Evolutionary conservation across 2,797 vertebrate species (phyloP).

Genomic region (Morelia viridis): DNA sequence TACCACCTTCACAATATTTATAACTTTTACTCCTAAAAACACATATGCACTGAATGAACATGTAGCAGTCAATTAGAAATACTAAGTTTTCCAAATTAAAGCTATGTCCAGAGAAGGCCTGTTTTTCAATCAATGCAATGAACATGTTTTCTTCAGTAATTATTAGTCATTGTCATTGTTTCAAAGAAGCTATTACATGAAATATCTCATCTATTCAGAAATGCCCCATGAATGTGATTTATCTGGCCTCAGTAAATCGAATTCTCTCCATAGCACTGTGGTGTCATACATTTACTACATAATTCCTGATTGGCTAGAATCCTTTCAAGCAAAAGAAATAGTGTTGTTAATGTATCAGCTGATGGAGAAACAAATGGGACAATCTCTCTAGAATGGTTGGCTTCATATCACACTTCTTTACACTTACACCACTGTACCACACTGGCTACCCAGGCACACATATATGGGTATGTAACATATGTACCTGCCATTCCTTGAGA

Average conservation of each 20-base stretch:
- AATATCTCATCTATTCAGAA: background rate
- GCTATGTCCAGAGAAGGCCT: background rate
- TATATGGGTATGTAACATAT: background rate
- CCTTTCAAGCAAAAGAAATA: background rate
- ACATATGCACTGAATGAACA: constrained; percentile 49
- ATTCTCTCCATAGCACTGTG: background rate
- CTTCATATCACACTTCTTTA: background rate
- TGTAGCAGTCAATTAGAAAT: background rate
- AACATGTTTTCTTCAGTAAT: background rate
- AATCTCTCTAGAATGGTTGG: background rate
- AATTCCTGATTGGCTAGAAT: too few species aligned
- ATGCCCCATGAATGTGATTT: background rate
- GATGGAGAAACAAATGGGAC: background rate
- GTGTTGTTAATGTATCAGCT: background rate
- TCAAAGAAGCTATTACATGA: background rate
- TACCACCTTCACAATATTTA: constrained; percentile 79
- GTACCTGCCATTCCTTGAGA: background rate
- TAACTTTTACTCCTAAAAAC: constrained; percentile 54
- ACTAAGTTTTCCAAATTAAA: background rate
- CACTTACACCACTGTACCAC: too few species aligned
- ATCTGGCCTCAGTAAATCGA: background rate
- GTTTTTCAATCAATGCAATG: background rate
- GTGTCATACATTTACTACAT: background rate
- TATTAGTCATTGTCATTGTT: background rate
- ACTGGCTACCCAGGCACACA: background rate